Evolutionary conservation across 2,888 invertebrate species (phyloP).

Genomic region (Leucoma salicis): DNA sequence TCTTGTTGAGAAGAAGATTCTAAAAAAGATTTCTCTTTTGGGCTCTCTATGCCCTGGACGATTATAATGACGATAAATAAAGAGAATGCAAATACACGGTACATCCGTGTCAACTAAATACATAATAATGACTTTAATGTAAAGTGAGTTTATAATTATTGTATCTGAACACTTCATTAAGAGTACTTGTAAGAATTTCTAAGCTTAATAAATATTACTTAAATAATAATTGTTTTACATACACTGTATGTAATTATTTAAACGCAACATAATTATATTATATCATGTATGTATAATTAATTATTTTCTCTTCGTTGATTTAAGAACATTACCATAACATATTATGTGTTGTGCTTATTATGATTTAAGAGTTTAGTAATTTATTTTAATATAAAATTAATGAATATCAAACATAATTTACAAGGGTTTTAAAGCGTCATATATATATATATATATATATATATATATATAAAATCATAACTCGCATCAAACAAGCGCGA

Average conservation of each 20-base stretch:
- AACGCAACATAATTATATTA: too few species aligned
- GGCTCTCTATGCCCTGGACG: too few species aligned
- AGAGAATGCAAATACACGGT: too few species aligned
- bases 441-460: conserved; percentile 39
- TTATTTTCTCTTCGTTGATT: not conserved
- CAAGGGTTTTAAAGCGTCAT: conserved; percentile 2
- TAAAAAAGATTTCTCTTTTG: too few species aligned
- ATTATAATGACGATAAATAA: not conserved
- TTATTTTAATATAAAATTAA: conserved; percentile 6
- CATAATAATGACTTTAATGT: conserved; percentile 19
- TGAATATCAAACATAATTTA: conserved; percentile 11
- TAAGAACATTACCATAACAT: conserved; percentile 18
- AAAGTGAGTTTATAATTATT: conserved; percentile 26
- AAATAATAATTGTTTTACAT: conserved; percentile 26
- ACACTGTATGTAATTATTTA: conserved; percentile 30
- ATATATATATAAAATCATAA: too few species aligned
- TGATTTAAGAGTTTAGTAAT: conserved; percentile 3
- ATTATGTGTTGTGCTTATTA: conserved; percentile 1
- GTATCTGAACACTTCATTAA: conserved; percentile 33
- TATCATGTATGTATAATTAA: conserved; percentile 15
- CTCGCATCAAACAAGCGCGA: conserved; percentile 55
- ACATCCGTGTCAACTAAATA: conserved; percentile 14
- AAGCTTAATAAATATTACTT: conserved; percentile 18
- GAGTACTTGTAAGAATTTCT: conserved; percentile 28
- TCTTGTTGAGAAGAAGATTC: too few species aligned